Evolutionary conservation across 2,888 invertebrate species (phyloP), one percentile per base, ranked within the genome.

Genomic region (Microctonus hyperodae): DNA sequence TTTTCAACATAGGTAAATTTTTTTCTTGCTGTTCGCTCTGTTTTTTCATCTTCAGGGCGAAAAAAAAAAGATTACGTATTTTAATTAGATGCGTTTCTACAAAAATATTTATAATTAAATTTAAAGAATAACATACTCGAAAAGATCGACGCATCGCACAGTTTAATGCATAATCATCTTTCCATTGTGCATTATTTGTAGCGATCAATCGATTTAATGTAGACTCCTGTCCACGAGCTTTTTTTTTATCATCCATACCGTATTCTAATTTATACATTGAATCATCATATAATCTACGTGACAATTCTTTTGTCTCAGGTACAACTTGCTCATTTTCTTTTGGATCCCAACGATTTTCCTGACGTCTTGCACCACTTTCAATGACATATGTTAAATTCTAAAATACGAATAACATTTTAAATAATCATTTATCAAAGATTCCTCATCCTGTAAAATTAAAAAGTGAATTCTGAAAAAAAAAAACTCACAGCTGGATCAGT

Each of bases 281-380:
- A 90, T 99, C 98, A 76, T 95, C 95, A 76, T 94, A 96, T 67
- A 99, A 85, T 67, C 92, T 89, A 75, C 94, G 93, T 77, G 95
- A 95, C 0, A 92, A 90, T 81, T 95, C 94, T 80, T 97, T 96
- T 0, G 97, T 97, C 79, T 95, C 95, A 0, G 95, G 93, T 0
- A 95, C 94, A 66, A 95, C 90, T 82, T 98, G 98, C 57, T 94
- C 97, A 87, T 98, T 98, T 75, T 96, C 92, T 35, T 91, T 90
- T 0, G 99, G 97, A 85, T 99, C 98, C 97, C 98, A 99, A 73
- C 99, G 88, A 83, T 96, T 96, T 84, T 99, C 99, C 84, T 99
- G 98, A 0, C 99, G 86, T 74, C 96, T 88, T 2, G 98, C 98
- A 0, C 99, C 99, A 63, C 93, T 94, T 16, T 97, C 88, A 77